Conservation (phyloP, 2,888 invertebrate genomes). For the Drosophila anomelani region DNA sequence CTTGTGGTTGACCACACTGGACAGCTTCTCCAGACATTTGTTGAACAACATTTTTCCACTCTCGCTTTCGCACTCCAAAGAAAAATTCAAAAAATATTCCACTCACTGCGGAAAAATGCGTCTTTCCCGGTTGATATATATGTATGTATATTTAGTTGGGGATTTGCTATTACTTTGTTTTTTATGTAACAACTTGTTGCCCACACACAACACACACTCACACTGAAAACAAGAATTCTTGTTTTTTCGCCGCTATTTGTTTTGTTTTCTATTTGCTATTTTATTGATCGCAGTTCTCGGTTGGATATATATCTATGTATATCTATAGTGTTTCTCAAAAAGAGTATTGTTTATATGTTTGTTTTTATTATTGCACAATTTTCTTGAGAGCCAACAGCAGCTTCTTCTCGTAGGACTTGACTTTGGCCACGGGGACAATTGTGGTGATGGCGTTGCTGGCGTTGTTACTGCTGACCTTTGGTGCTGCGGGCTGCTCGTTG, state of each 20-base stretch:
- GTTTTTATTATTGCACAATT: slow-evolving; percentile 66
- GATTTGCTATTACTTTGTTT: slow-evolving; percentile 21
- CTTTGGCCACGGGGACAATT: slow-evolving; percentile 24
- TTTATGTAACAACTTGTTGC: slow-evolving; percentile 59
- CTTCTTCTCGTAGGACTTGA: slow-evolving; percentile 64
- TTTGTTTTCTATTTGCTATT: slow-evolving; percentile 35
- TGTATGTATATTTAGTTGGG: neutral
- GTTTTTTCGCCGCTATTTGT: slow-evolving; percentile 39
- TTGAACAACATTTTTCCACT: slow-evolving; percentile 81
- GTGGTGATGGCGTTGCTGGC: slow-evolving; percentile 14
- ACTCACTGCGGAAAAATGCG: slow-evolving; percentile 42
- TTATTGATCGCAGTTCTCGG: slow-evolving; percentile 22
- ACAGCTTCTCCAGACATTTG: slow-evolving; percentile 83
- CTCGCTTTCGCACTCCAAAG: slow-evolving; percentile 18
- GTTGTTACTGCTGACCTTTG: slow-evolving; percentile 20
- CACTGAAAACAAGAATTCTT: slow-evolving; percentile 45
- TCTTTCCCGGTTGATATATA: slow-evolving; percentile 5
- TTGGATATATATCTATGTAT: slow-evolving; percentile 5
- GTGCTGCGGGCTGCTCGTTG: slow-evolving; percentile 55
- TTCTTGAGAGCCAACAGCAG: slow-evolving; percentile 71
- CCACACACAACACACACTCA: slow-evolving; percentile 21
- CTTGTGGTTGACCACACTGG: slow-evolving; percentile 78
- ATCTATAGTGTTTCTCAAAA: slow-evolving; percentile 10
- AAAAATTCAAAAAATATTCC: slow-evolving; percentile 23
- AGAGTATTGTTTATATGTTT: slow-evolving; percentile 9